Base-by-base conservation (phyloP, 2,113 vertebrate genomes). In the Etia nguti region DNA sequence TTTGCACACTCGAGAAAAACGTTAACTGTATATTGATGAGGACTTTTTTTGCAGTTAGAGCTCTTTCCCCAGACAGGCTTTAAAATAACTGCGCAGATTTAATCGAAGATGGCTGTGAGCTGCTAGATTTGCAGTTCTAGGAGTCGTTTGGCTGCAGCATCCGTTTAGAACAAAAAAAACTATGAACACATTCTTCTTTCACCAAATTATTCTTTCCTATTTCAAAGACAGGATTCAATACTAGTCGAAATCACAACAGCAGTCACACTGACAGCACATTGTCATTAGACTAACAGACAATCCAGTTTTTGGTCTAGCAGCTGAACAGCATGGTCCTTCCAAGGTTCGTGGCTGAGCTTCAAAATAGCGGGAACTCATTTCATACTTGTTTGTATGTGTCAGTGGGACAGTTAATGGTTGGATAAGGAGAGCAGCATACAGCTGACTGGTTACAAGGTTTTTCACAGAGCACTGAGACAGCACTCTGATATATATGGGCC, bases 1-100 rank as follows among this genome's bases (percentile, higher is more conserved):
- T 68, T 68, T 68, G 4, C 15, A 22, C 20, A 68, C 62, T 22
- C 0, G 8, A 65, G 38, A 65, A 15, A 38, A n/a, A 0, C 20
- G 12, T 65, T 36, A 22, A 68, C 22, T 22, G 62, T 38, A 38
- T 13, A 5, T 29, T 0, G 1, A 62, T 36, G 31, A 36, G 18
- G 1, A 65, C 18, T 12, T 62, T n/a, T 38, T 68, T 68, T 68
- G 22, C 22, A 73, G 41, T 75, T 48, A 3, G 15, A 10, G 41
- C 15, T 18, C 41, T 48, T 15, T 54, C 52, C 41, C 6, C 41
- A 29, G 24, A 29, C 1, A 24, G 24, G 68, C 24, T 75, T 75
- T 75, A 75, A 75, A 48, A 18, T 48, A 48, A 29, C 68, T 73
- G 68, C 22, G 26, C 26, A 8, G 41, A 46, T 46, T 73, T 18